These are phyloP conservation scores for Phyllotreta striolata DNA, from an alignment of 2,888 invertebrate genomes.

Conservation along the genomic window DNA sequence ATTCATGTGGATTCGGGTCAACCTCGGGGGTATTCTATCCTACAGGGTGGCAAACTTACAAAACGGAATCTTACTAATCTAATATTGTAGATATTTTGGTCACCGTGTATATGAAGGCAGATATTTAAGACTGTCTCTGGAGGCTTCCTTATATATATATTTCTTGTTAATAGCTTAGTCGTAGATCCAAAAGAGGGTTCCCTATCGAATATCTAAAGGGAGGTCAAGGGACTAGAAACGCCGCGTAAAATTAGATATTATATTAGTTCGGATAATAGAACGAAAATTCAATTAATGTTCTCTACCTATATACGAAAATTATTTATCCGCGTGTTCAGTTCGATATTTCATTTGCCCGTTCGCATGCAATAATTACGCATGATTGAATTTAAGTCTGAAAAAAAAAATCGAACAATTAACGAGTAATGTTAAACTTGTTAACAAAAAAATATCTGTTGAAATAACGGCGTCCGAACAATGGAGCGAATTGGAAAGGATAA, in stretches of 20 bases:
- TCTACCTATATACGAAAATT: no score
- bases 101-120: neutral
- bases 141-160: slow-evolving; percentile 30
- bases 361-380: slow-evolving; percentile 2
- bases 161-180: slow-evolving; percentile 29
- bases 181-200: slow-evolving; percentile 22
- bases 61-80: neutral
- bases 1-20: slow-evolving; percentile 21
- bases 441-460: neutral
- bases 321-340: no score
- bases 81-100: neutral
- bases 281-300: neutral
- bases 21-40: slow-evolving; percentile 9
- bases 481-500: slow-evolving; percentile 6
- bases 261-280: slow-evolving; percentile 2
- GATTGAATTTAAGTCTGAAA: neutral
- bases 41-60: neutral
- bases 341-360: neutral
- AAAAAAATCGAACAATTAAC: neutral
- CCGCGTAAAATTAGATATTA: slow-evolving; percentile 23
- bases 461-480: slow-evolving; percentile 16
- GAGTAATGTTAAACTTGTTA: no score
- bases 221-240: slow-evolving; percentile 14
- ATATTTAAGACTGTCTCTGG: slow-evolving; percentile 14
- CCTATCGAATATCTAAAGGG: slow-evolving; percentile 29